Percentiles rank a stretch among this genome's conserved stretches.
Conservation (phyloP, 23 tunicate species). For the Ascidia mentula region DNA sequence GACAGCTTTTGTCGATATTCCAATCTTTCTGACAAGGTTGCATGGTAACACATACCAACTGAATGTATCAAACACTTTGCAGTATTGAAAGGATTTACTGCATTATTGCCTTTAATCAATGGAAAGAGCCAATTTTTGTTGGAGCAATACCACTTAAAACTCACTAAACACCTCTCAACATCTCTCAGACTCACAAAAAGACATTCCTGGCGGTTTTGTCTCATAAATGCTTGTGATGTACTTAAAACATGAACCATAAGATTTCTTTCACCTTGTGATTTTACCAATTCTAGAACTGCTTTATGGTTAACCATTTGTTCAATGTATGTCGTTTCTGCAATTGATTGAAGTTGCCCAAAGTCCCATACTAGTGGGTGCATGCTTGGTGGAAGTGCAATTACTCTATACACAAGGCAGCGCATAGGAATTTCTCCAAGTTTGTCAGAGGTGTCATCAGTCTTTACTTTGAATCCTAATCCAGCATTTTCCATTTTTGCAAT, state of each 20-base stretch:
- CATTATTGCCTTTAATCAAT: neutral
- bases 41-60: conserved; percentile 67
- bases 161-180: conserved; percentile 60
- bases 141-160: conserved; percentile 48
- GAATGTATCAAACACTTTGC: conserved; percentile 27
- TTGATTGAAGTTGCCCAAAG: conserved; percentile 51
- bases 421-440: conserved; percentile 66
- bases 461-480: conserved; percentile 69
- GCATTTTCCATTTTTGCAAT: conserved; percentile 66
- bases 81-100: neutral
- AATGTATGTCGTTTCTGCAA: conserved; percentile 59
- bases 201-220: conserved; percentile 44
- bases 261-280: neutral
- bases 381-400: conserved; percentile 85
- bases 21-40: conserved; percentile 42
- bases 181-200: conserved; percentile 78
- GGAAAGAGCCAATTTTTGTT: conserved; percentile 18
- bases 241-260: conserved; percentile 36
- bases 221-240: conserved; percentile 57
- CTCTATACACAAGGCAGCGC: conserved; percentile 70
- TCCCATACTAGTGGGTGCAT: conserved; percentile 91
- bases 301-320: conserved; percentile 32
- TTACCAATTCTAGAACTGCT: neutral
- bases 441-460: conserved; percentile 55
- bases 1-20: conserved; percentile 26